These are phyloP conservation scores for Netelia inedita DNA, from an alignment of 2,888 invertebrate genomes.

Conservation along the genomic window DNA sequence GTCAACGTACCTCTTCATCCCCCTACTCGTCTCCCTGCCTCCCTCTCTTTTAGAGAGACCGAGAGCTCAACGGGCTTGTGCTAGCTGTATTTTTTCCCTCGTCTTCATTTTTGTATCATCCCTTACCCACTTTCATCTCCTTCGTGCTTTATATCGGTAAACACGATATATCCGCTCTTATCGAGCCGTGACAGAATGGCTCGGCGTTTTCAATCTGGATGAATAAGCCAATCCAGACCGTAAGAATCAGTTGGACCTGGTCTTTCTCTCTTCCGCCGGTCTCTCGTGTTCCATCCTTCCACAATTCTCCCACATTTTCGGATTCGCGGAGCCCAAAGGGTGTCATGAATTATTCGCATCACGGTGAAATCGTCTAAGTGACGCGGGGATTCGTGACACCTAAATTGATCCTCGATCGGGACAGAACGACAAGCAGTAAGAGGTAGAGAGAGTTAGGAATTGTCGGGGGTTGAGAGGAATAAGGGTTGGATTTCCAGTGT, in stretches of 20 bases:
- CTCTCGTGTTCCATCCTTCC: conserved; percentile 44
- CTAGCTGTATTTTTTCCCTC: background rate
- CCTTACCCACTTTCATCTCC: conserved; percentile 17
- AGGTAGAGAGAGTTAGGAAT: conserved; percentile 28
- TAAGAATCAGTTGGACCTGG: conserved; percentile 7
- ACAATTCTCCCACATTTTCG: conserved; percentile 51
- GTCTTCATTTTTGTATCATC: background rate
- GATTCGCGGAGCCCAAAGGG: conserved; percentile 65
- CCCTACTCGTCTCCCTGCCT: background rate
- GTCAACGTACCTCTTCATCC: conserved; percentile 75
- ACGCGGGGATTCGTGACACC: conserved; percentile 83
- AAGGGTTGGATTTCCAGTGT: conserved; percentile 18
- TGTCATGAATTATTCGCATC: conserved; percentile 81
- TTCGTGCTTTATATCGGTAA: conserved; percentile 25
- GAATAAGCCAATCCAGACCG: background rate
- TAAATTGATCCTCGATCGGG: conserved; percentile 83
- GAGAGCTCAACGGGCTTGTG: conserved; percentile 25
- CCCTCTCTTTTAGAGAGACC: conserved; percentile 10
- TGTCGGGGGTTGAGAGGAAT: conserved; percentile 26
- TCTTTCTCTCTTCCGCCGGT: conserved; percentile 30
- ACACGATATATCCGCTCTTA: conserved; percentile 10
- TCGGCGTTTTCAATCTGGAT: background rate
- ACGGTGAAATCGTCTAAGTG: conserved; percentile 84
- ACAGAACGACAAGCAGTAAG: conserved; percentile 29
- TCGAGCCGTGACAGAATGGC: background rate